Evolutionary conservation across 1,140 invertebrate genomes (phyloP), one percentile per base, ranked within the genome.

Genomic region (Drosophila insularis): DNA sequence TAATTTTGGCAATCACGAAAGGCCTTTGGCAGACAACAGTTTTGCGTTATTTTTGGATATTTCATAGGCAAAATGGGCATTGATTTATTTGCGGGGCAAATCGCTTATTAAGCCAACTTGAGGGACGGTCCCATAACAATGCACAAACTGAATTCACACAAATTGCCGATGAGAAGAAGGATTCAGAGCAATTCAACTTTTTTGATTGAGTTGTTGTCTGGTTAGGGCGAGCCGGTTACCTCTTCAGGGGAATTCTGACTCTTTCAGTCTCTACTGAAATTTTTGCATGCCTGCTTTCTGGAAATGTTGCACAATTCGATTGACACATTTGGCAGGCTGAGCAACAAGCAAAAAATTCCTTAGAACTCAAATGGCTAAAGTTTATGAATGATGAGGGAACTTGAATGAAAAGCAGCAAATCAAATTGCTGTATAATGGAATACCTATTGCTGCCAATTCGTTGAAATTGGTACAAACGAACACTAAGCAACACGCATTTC

Each of bases 81-180:
- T 62, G 60, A 71, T 71, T 71, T 71, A 69, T 71, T 69, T 69
- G 65, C 69, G 43, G 43, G 68, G 17, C 17, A 71, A 68, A 68
- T 71, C 31, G 56, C 68, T 64, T 74, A 75, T 58, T 74, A 67
- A 39, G 32, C 40, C 19, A 35, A 59, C 11, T 31, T n/a, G n/a
- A 10, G 11, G 17, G 66, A 35, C 65, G 56, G 68, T n/a, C 8
- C n/a, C 27, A 32, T 40, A 71, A 73, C 69, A 71, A 71, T 55
- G 32, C 69, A 31, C 27, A 8, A 58, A 72, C 32, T 71, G 60
- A 64, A 64, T 50, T 8, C 61, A 61, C 19, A 56, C 71, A 74
- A 67, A 74, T 61, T 74, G 50, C 55, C 65, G 71, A 55, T 74
- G 71, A 72, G 62, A 43, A 74, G 19, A 53, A 70, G 43, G 35